phyloP scores from a whole-genome alignment of 2,797 vertebrate genomes.

The Acrocephalus scirpaceus region DNA sequence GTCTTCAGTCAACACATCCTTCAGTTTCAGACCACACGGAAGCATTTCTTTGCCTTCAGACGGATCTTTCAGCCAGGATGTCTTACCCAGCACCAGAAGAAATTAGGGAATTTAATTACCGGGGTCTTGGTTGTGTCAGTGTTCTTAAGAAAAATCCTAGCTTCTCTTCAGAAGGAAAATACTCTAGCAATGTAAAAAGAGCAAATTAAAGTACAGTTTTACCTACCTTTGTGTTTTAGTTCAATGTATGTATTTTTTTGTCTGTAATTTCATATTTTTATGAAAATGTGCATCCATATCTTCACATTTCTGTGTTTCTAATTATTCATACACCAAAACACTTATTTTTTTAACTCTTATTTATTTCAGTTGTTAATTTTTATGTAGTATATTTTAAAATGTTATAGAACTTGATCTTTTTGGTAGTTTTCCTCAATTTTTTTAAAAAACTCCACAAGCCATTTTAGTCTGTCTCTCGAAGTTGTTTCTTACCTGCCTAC shows the following conservation, averaged over 20 bases:
- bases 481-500: conserved; percentile 90
- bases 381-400: conserved; percentile 80
- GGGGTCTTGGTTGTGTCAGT: not conserved
- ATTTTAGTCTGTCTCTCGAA: conserved; percentile 99
- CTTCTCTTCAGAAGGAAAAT: conserved; percentile 27
- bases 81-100: conserved; percentile 43
- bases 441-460: conserved; percentile 91
- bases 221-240: conserved; percentile 53
- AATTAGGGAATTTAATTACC: conserved; percentile 57
- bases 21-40: not conserved
- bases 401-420: conserved; percentile 81
- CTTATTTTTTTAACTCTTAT: conserved; percentile 58
- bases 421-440: conserved; percentile 76
- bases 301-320: not conserved
- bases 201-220: conserved; percentile 68
- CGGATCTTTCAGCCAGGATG: conserved; percentile 22
- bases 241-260: conserved; percentile 4
- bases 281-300: not conserved
- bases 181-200: conserved; percentile 30
- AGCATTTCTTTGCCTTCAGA: conserved; percentile 13
- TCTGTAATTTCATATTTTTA: conserved; percentile 31
- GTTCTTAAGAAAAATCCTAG: not conserved
- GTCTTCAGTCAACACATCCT: not conserved
- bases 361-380: conserved; percentile 74
- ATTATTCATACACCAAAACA: conserved; percentile 48